phyloP scores from a whole-genome alignment of 1,140 invertebrate genomes.

The Ptiloglossa arizonensis region DNA sequence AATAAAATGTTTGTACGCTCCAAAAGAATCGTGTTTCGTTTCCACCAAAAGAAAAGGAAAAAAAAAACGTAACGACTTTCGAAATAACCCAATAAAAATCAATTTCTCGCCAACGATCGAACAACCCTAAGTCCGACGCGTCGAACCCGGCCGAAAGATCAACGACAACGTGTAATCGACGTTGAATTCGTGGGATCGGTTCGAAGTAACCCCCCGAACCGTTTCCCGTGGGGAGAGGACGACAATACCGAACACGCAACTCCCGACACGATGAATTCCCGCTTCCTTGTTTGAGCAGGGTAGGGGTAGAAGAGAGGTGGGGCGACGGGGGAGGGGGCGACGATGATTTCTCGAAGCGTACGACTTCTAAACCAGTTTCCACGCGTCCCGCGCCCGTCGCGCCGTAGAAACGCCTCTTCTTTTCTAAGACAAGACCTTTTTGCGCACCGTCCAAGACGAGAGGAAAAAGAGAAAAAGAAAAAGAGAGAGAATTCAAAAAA shows the following conservation, averaged over 20 bases:
- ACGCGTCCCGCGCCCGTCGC: conserved; percentile 22
- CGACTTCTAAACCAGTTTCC: conserved; percentile 68
- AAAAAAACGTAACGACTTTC: no score
- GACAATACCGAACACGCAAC: not conserved
- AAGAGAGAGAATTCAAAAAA: no score
- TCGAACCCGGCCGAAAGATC: not conserved
- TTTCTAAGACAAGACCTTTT: conserved; percentile 49
- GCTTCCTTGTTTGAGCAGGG: not conserved
- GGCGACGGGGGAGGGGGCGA: not conserved
- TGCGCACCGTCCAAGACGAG: conserved; percentile 12
- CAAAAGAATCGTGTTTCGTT: no score
- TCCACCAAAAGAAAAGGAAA: no score
- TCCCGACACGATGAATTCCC: not conserved
- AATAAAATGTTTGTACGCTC: no score
- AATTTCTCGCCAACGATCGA: not conserved
- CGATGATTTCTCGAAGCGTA: conserved; percentile 27
- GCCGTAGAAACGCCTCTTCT: conserved; percentile 41
- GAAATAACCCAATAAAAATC: no score
- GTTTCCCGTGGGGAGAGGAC: not conserved
- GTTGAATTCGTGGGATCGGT: not conserved
- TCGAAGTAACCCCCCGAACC: not conserved
- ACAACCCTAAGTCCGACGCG: not conserved
- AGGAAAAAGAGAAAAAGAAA: no score
- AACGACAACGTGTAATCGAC: not conserved
- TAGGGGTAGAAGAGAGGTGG: no score